phyloP scores from a whole-genome alignment of 2,888 invertebrate species.

The Calameuta filiformis region DNA sequence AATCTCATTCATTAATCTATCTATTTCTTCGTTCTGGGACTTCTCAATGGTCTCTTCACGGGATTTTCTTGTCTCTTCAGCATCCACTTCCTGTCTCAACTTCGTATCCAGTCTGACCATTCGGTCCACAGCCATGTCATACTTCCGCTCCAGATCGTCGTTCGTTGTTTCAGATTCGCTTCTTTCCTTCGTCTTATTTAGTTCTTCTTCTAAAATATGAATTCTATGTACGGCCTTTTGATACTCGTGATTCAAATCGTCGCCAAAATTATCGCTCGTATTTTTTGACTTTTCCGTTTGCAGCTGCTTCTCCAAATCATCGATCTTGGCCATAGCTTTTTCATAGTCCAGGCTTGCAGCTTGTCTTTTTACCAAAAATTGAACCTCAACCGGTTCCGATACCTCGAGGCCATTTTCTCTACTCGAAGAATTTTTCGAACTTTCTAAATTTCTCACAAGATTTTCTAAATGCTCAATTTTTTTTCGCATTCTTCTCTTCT shows the following conservation, averaged over 20 bases:
- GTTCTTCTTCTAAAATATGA: slow-evolving; percentile 4
- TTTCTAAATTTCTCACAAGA: not conserved
- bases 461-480: not conserved
- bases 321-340: slow-evolving; percentile 13
- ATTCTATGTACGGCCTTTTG: slow-evolving; percentile 3
- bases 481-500: not conserved
- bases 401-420: not conserved
- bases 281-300: slow-evolving; percentile 1
- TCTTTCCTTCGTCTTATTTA: not conserved
- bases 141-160: not conserved
- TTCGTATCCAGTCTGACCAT: not conserved
- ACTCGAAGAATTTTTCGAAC: not conserved
- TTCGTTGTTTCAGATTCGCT: not conserved
- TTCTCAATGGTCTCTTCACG: slow-evolving; percentile 8
- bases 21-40: slow-evolving; percentile 8
- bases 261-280: not conserved
- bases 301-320: slow-evolving; percentile 13
- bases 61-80: not conserved
- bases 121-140: not conserved
- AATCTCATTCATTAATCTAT: slow-evolving; percentile 32
- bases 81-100: slow-evolving; percentile 1
- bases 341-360: not conserved
- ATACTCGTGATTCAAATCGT: slow-evolving; percentile 2
- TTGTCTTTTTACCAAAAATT: not conserved
- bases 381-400: not conserved